Conservation (phyloP, 2,113 vertebrate genomes). For the Colistium nudipinnis region DNA sequence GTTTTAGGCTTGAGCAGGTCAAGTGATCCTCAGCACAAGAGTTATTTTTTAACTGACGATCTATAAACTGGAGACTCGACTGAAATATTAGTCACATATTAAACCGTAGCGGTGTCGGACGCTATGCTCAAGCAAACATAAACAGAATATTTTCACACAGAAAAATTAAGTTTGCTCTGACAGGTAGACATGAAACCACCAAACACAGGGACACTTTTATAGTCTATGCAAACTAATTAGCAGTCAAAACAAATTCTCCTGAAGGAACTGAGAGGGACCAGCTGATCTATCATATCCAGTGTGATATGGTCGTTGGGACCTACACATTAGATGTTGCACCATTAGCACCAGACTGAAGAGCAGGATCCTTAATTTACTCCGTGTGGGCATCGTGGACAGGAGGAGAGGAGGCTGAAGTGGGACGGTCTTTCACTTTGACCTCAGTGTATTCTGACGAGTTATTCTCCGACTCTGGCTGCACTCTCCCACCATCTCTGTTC, state of each 20-base stretch:
- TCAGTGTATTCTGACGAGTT: conserved; percentile 33
- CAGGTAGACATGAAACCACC: too few relatives aligned
- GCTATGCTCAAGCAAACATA: too few relatives aligned
- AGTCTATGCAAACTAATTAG: background rate
- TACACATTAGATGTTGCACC: rapidly evolving
- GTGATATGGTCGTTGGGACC: rapidly evolving
- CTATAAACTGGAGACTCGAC: too few relatives aligned
- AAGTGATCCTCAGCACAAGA: too few relatives aligned
- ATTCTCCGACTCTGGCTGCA: background rate
- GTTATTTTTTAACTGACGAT: too few relatives aligned
- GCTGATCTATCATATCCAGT: background rate
- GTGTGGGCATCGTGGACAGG: conserved; percentile 10
- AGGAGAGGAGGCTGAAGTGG: background rate
- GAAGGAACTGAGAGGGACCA: background rate
- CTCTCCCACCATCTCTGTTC: background rate
- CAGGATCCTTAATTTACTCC: rapidly evolving
- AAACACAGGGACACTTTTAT: background rate
- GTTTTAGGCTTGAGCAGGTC: too few relatives aligned
- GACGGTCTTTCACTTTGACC: background rate
- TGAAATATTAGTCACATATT: too few relatives aligned
- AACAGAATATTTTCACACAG: too few relatives aligned
- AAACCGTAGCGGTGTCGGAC: too few relatives aligned
- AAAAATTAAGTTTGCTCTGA: too few relatives aligned
- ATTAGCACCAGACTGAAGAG: background rate
- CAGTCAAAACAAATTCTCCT: background rate